phyloP scores from a whole-genome alignment of 2,797 vertebrate genomes.

The Hemitrygon akajei region DNA sequence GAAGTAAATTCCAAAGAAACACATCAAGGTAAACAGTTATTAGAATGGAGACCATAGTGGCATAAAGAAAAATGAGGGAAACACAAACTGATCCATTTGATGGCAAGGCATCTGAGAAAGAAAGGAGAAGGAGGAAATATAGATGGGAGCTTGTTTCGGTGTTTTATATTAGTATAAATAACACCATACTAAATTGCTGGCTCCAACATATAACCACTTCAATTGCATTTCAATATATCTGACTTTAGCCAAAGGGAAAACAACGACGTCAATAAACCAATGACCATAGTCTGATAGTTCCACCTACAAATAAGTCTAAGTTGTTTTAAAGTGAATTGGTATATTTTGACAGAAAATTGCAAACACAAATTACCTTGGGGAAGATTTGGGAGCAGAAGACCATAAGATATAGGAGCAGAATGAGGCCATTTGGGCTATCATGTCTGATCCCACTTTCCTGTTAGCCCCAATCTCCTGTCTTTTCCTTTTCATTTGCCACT shows the following conservation, averaged over 20 bases:
- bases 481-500: background rate
- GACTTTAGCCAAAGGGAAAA: background rate
- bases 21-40: no score
- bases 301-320: background rate
- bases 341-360: background rate
- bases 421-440: no score
- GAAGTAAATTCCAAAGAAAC: no score
- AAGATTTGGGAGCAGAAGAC: background rate
- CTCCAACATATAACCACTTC: background rate
- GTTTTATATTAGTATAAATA: background rate
- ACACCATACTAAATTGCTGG: background rate
- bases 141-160: no score
- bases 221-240: background rate
- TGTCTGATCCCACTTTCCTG: no score
- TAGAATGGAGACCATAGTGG: no score
- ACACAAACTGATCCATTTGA: no score
- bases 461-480: background rate
- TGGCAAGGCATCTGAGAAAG: no score
- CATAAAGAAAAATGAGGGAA: no score
- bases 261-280: background rate
- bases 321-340: background rate
- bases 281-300: background rate
- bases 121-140: no score
- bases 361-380: background rate
- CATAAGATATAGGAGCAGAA: no score